Percentiles rank a stretch among this genome's conserved stretches.
phyloP scores from a whole-genome alignment of 1,140 invertebrate genomes.

The Tetramorium parvispinum region DNA sequence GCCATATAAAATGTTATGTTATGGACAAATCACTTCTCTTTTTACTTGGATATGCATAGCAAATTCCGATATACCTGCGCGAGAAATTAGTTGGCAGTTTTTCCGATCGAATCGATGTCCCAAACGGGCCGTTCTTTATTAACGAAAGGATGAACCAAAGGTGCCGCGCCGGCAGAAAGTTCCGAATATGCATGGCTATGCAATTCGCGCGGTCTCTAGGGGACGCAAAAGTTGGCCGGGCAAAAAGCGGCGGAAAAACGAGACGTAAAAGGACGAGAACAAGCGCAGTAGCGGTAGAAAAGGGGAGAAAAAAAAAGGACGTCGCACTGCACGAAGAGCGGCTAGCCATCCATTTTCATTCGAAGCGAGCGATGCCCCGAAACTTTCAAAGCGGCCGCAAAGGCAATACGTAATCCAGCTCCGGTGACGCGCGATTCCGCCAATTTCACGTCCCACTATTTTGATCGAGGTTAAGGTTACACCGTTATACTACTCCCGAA shows the following conservation, averaged over 20 bases:
- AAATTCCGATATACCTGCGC: conserved; percentile 8
- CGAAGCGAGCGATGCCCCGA: conserved; percentile 56
- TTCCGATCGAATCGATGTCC: conserved; percentile 59
- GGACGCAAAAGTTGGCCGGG: conserved; percentile 68
- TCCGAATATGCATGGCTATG: conserved; percentile 74
- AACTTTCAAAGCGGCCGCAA: conserved; percentile 58
- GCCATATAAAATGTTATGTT: conserved; percentile 11
- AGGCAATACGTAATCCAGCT: conserved; percentile 59
- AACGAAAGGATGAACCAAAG: conserved; percentile 62
- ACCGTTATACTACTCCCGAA: conserved; percentile 56
- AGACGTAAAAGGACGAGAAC: conserved; percentile 56
- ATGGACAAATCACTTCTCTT: conserved; percentile 3
- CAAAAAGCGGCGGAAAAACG: conserved; percentile 66
- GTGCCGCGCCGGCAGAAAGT: conserved; percentile 63
- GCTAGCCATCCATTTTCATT: conserved; percentile 71
- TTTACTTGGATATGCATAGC: background rate
- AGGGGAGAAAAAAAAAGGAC: background rate
- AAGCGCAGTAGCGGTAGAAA: conserved; percentile 45
- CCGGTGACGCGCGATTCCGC: conserved; percentile 40
- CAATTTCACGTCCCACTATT: conserved; percentile 64
- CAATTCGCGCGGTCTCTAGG: conserved; percentile 68
- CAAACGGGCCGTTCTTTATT: conserved; percentile 69
- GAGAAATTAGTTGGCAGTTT: conserved; percentile 60
- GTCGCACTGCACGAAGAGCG: conserved; percentile 54
- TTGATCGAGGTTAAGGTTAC: conserved; percentile 67